A percentile compares a stretch with the other conserved stretches of the same genome.
Conservation (phyloP, 2,888 invertebrate species). For the Geophilus truncorum region DNA sequence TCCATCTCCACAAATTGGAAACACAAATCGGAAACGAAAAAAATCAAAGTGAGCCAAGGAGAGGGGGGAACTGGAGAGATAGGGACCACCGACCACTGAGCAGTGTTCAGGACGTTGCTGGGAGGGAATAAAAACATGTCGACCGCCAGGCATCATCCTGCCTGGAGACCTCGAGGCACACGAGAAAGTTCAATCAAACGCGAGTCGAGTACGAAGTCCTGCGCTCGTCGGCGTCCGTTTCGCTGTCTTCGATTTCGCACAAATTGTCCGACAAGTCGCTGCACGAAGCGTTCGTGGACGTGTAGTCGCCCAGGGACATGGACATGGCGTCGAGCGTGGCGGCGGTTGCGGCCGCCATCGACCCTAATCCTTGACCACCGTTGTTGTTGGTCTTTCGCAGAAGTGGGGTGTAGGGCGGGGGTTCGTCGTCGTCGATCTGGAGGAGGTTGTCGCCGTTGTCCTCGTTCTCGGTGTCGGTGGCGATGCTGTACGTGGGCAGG, state of each 20-base stretch:
- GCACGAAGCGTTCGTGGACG: slow-evolving; percentile 61
- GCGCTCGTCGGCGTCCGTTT: slow-evolving; percentile 41
- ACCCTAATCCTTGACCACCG: background rate
- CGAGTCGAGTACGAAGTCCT: slow-evolving; percentile 7
- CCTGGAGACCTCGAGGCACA: background rate
- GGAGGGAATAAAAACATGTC: background rate
- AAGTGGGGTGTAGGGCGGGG: slow-evolving; percentile 45
- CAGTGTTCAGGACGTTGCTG: background rate
- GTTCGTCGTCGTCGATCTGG: slow-evolving; percentile 40
- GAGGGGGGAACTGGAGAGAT: too few species aligned
- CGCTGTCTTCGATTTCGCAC: slow-evolving; percentile 77
- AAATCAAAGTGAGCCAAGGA: background rate
- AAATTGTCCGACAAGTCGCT: slow-evolving; percentile 82
- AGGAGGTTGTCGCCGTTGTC: slow-evolving; percentile 39
- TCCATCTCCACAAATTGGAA: background rate
- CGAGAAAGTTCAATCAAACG: too few species aligned
- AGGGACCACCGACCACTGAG: background rate
- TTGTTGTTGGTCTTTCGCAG: slow-evolving; percentile 41
- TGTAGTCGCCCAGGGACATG: slow-evolving; percentile 57
- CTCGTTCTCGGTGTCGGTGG: slow-evolving; percentile 45
- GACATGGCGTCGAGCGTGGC: slow-evolving; percentile 60
- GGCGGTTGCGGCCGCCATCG: slow-evolving; percentile 25
- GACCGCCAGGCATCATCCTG: background rate
- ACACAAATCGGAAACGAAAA: background rate
- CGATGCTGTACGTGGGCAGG: slow-evolving; percentile 61